These are phyloP conservation scores for Morpho deidamia DNA, from an alignment of 2,888 invertebrate genomes.

Conservation along the genomic window DNA sequence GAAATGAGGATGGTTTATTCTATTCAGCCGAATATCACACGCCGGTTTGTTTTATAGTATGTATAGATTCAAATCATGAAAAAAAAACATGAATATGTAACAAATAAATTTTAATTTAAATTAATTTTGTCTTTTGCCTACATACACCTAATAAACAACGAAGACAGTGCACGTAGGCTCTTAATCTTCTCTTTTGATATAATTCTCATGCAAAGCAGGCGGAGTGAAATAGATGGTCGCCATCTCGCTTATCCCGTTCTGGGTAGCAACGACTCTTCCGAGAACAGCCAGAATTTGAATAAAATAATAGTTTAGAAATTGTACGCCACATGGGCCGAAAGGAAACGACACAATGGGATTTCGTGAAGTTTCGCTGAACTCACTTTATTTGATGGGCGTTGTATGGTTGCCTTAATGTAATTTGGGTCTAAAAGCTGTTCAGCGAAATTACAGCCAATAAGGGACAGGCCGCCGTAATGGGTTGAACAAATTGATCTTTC, in stretches of 20 bases:
- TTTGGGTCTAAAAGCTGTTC: conserved; percentile 18
- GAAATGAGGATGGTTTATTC: no score
- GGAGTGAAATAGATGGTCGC: conserved; percentile 20
- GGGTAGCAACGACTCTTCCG: conserved; percentile 39
- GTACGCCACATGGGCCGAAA: conserved; percentile 39
- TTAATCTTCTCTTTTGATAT: conserved; percentile 21
- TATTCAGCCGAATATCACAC: no score
- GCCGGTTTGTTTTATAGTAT: no score
- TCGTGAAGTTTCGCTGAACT: conserved; percentile 36
- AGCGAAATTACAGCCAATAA: conserved; percentile 2
- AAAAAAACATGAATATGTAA: no score
- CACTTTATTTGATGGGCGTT: conserved; percentile 43
- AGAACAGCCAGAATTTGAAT: conserved; percentile 49
- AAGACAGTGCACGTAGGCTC: conserved; percentile 14
- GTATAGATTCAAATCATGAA: no score
- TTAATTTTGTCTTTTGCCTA: background rate
- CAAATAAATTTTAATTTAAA: no score
- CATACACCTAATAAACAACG: conserved; percentile 7
- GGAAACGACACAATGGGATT: conserved; percentile 37
- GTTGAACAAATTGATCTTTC: background rate
- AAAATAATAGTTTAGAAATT: conserved; percentile 61
- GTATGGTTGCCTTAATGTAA: conserved; percentile 20
- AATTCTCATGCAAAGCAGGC: conserved; percentile 23
- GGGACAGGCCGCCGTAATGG: background rate
- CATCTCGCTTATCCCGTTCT: conserved; percentile 31